Percentiles rank a stretch among this genome's conserved stretches.
Evolutionary conservation across 1,140 invertebrate genomes (phyloP).

Genomic region (Papilio polytes): DNA sequence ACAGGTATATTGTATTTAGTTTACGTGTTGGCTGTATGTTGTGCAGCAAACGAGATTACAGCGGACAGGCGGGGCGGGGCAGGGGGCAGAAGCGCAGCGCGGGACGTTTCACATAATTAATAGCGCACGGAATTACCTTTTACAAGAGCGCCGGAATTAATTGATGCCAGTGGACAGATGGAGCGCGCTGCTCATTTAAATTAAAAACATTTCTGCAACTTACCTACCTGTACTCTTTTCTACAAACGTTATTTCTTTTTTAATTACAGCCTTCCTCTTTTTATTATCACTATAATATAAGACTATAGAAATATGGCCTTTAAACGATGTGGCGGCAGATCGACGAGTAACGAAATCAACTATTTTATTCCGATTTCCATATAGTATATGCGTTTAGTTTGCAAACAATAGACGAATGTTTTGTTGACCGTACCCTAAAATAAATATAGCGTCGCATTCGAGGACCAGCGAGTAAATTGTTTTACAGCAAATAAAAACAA

Average conservation of each 20-base stretch:
- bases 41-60: slow-evolving; percentile 32
- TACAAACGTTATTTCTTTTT: background rate
- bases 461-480: slow-evolving; percentile 15
- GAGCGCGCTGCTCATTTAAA: slow-evolving; percentile 13
- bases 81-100: background rate
- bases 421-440: slow-evolving; percentile 17
- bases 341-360: background rate
- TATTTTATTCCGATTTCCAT: slow-evolving; percentile 2
- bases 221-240: background rate
- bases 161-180: slow-evolving; percentile 32
- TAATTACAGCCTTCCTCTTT: background rate
- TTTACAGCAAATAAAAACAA: slow-evolving; percentile 19
- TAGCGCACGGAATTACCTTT: slow-evolving; percentile 35
- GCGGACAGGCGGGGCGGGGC: background rate
- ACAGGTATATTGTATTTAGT: background rate
- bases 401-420: slow-evolving; percentile 3
- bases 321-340: background rate
- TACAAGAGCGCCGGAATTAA: slow-evolving; percentile 35
- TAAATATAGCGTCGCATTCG: background rate
- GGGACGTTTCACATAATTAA: slow-evolving; percentile 33
- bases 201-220: slow-evolving; percentile 9
- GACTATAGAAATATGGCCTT: background rate
- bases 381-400: background rate
- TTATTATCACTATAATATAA: background rate
- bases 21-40: slow-evolving; percentile 11